phyloP scores from a whole-genome alignment of 2,113 vertebrate genomes.

The Cololabis saira region DNA sequence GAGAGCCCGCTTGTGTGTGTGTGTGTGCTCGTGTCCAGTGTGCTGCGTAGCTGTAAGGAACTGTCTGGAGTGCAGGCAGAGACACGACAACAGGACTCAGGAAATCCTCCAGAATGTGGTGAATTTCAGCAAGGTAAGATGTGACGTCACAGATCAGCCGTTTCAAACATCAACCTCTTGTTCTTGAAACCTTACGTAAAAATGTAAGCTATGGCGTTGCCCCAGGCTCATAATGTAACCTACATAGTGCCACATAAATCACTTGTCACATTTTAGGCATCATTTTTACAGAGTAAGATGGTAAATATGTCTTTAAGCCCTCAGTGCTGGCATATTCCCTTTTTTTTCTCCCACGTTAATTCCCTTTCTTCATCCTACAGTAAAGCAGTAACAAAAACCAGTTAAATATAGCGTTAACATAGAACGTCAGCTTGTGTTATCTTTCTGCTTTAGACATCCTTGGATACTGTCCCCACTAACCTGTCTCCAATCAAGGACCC shows the following conservation, averaged over 20 bases:
- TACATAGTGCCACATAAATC: neutral
- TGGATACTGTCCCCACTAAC: conserved; percentile 89
- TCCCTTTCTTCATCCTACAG: neutral
- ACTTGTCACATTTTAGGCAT: neutral
- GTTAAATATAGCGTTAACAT: neutral
- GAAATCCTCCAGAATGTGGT: conserved; percentile 83
- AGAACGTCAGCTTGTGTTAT: neutral
- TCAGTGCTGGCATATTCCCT: neutral
- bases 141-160: neutral
- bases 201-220: neutral
- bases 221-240: neutral
- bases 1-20: conserved; percentile 29
- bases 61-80: conserved; percentile 94
- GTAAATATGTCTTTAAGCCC: neutral
- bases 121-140: conserved; percentile 84
- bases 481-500: conserved; percentile 94
- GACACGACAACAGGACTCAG: conserved; percentile 87
- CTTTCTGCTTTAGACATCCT: conserved; percentile 81
- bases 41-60: conserved; percentile 97
- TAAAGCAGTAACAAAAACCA: neutral
- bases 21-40: conserved; percentile 76
- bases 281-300: neutral
- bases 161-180: neutral
- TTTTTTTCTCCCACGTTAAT: neutral
- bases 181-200: neutral